Conservation (phyloP, 2,888 invertebrate species). For the Germaria angustata region DNA sequence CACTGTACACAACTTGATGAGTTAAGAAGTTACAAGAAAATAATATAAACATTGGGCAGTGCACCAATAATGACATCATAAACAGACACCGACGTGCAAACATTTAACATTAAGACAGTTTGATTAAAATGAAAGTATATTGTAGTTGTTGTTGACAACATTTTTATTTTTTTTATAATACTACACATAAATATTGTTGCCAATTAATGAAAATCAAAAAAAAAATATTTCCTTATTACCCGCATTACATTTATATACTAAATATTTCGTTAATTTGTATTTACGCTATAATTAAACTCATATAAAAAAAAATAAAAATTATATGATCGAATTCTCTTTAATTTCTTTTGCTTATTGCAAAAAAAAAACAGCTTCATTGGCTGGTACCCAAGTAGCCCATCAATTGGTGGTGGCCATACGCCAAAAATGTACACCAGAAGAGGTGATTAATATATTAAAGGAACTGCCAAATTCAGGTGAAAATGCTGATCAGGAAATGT, state of each 20-base stretch:
- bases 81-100: not conserved
- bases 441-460: slow-evolving; percentile 91
- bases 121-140: slow-evolving; percentile 54
- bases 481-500: slow-evolving; percentile 82
- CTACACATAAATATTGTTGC: slow-evolving; percentile 33
- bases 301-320: slow-evolving; percentile 22
- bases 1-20: slow-evolving; percentile 29
- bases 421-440: slow-evolving; percentile 93
- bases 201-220: slow-evolving; percentile 56
- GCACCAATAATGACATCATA: slow-evolving; percentile 40
- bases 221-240: slow-evolving; percentile 60
- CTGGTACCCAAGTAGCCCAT: slow-evolving; percentile 91
- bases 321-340: slow-evolving; percentile 38
- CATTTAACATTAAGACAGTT: slow-evolving; percentile 31
- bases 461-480: slow-evolving; percentile 90
- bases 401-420: slow-evolving; percentile 92
- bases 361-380: slow-evolving; percentile 83
- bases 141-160: slow-evolving; percentile 50
- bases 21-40: slow-evolving; percentile 38
- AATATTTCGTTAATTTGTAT: slow-evolving; percentile 9
- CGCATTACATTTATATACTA: not conserved
- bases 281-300: slow-evolving; percentile 19
- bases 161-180: slow-evolving; percentile 15
- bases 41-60: slow-evolving; percentile 2
- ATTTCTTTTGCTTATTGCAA: slow-evolving; percentile 23